A percentile compares a stretch with the other conserved stretches of the same genome.
These are phyloP conservation scores for Chloromyia formosa DNA, from an alignment of 2,888 invertebrate genomes.

Conservation along the genomic window DNA sequence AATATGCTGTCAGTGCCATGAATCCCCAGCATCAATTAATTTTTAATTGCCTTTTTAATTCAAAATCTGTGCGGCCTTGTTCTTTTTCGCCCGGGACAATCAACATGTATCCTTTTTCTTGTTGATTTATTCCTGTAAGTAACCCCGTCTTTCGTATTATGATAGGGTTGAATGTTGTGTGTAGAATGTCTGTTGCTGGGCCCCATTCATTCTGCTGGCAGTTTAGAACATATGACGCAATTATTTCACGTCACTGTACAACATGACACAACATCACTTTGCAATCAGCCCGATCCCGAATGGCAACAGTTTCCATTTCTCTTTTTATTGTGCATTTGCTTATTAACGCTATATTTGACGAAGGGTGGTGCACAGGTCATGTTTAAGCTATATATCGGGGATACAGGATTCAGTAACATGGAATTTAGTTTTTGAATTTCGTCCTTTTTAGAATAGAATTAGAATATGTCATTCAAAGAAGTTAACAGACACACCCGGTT, in stretches of 20 bases:
- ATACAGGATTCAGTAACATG: too few species aligned
- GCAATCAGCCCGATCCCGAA: constrained; percentile 5
- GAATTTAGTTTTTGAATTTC: too few species aligned
- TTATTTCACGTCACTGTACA: constrained; percentile 42
- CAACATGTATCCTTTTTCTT: too few species aligned
- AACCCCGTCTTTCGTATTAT: neutral
- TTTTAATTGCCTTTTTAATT: too few species aligned
- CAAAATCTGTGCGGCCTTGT: too few species aligned
- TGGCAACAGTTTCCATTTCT: constrained; percentile 8
- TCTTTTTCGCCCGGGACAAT: too few species aligned
- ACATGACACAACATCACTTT: constrained; percentile 20
- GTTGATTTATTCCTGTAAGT: too few species aligned
- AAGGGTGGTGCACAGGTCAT: neutral
- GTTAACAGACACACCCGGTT: too few species aligned
- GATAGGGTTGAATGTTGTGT: neutral
- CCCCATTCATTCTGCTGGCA: constrained; percentile 1
- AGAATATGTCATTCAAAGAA: too few species aligned
- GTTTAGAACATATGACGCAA: constrained; percentile 47
- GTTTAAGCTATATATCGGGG: neutral
- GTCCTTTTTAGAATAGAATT: too few species aligned
- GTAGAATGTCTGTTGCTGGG: constrained; percentile 21
- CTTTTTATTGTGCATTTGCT: neutral
- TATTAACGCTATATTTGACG: neutral
- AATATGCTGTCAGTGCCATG: too few species aligned
- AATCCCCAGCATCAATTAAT: too few species aligned